phyloP scores from a whole-genome alignment of 2,888 invertebrate species.

The Hetaerina titia region DNA sequence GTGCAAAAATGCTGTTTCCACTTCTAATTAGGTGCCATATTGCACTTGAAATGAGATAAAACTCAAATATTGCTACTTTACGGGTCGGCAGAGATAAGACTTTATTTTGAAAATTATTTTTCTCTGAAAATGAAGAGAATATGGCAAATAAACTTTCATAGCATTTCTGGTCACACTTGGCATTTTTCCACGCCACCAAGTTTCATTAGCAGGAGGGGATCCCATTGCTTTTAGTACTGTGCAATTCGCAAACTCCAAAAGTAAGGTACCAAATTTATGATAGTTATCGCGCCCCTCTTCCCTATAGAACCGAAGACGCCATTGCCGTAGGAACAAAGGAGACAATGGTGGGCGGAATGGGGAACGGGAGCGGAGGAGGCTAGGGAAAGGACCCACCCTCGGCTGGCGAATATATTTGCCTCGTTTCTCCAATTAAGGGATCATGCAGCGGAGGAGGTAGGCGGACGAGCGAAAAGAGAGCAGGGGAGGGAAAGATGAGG shows the following conservation, averaged over 20 bases:
- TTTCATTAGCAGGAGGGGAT: neutral
- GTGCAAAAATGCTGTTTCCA: too few species aligned
- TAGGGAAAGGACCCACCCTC: neutral
- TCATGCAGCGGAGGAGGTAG: neutral
- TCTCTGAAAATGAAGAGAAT: too few species aligned
- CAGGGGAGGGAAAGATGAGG: neutral
- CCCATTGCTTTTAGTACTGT: neutral
- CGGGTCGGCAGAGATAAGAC: too few species aligned
- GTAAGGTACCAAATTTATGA: neutral
- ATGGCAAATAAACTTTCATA: too few species aligned
- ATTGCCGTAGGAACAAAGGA: neutral
- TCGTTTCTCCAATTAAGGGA: conserved; percentile 50
- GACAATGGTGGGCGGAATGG: neutral
- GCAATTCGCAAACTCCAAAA: neutral
- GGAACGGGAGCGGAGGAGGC: neutral
- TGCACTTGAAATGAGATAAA: too few species aligned
- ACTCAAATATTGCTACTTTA: too few species aligned
- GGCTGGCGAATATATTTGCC: neutral
- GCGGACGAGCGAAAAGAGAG: neutral
- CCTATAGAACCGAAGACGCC: neutral
- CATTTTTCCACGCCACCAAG: too few species aligned
- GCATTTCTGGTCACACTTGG: too few species aligned
- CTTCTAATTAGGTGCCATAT: too few species aligned
- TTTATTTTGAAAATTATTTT: too few species aligned
- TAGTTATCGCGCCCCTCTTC: neutral